Percentiles rank a stretch among this genome's conserved stretches.
These are phyloP conservation scores for Seladonia tumulorum DNA, from an alignment of 2,888 invertebrate species.

Conservation along the genomic window DNA sequence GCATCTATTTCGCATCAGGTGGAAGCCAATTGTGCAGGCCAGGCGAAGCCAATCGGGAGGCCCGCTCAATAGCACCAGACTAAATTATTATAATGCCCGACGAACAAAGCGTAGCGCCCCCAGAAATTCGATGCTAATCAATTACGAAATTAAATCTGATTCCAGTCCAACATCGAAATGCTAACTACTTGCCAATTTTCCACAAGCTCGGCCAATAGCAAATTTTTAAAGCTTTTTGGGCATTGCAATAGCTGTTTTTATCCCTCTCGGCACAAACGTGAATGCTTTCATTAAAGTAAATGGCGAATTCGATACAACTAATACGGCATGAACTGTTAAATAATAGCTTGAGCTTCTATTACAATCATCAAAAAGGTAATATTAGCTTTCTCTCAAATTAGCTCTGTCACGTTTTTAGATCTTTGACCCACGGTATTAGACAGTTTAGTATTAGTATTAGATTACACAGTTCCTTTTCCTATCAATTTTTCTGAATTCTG, in stretches of 20 bases:
- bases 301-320: constrained; percentile 92
- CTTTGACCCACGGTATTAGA: constrained; percentile 92
- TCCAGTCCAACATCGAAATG: constrained; percentile 22
- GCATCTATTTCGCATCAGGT: constrained; percentile 69
- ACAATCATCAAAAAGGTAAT: not conserved
- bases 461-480: constrained; percentile 89
- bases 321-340: constrained; percentile 91
- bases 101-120: constrained; percentile 59
- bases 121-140: constrained; percentile 65
- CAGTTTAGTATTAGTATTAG: too few species aligned
- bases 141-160: constrained; percentile 62
- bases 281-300: constrained; percentile 96
- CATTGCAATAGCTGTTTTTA: constrained; percentile 90
- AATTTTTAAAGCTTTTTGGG: not conserved
- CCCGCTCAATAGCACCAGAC: constrained; percentile 33
- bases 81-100: constrained; percentile 70
- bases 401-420: constrained; percentile 86
- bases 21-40: constrained; percentile 60
- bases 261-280: constrained; percentile 97
- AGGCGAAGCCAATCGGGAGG: constrained; percentile 49
- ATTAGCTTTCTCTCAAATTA: not conserved
- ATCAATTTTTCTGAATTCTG: constrained; percentile 74
- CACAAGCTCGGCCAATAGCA: not conserved
- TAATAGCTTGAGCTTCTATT: constrained; percentile 84
- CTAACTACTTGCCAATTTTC: not conserved